Evolutionary conservation across 2,113 vertebrate species (phyloP).

Genomic region (Callospermophilus lateralis): DNA sequence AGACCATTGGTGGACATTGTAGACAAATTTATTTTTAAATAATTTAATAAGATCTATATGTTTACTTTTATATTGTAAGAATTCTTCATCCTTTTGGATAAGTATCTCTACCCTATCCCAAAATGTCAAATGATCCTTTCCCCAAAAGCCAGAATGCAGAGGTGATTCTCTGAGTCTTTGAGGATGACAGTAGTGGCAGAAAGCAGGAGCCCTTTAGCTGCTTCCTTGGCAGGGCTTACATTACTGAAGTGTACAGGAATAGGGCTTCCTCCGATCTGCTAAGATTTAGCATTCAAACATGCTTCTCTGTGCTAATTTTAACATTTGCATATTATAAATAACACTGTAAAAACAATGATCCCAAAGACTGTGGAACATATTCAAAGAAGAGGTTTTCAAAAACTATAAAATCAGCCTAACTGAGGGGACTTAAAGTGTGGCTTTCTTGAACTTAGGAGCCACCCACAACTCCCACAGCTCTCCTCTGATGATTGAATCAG

Average conservation of each 20-base stretch:
- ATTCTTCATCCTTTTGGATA: neutral
- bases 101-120: neutral
- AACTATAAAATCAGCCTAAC: neutral
- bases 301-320: neutral
- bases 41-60: neutral
- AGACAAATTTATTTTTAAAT: conserved; percentile 45
- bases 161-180: neutral
- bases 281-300: neutral
- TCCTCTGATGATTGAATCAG: neutral
- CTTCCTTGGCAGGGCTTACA: neutral
- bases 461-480: neutral
- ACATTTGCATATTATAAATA: conserved; percentile 55
- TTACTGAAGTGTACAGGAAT: neutral
- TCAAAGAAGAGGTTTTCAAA: conserved; percentile 44
- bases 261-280: neutral
- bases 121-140: neutral
- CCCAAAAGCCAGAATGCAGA: neutral
- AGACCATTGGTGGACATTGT: conserved; percentile 9
- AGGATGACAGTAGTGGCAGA: neutral
- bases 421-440: neutral
- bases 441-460: conserved; percentile 43
- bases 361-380: conserved; percentile 9
- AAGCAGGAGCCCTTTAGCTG: neutral
- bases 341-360: conserved; percentile 18
- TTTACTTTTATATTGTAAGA: neutral